Conservation (phyloP, 2,888 invertebrate genomes). For the Eristalinus sepulchralis region DNA sequence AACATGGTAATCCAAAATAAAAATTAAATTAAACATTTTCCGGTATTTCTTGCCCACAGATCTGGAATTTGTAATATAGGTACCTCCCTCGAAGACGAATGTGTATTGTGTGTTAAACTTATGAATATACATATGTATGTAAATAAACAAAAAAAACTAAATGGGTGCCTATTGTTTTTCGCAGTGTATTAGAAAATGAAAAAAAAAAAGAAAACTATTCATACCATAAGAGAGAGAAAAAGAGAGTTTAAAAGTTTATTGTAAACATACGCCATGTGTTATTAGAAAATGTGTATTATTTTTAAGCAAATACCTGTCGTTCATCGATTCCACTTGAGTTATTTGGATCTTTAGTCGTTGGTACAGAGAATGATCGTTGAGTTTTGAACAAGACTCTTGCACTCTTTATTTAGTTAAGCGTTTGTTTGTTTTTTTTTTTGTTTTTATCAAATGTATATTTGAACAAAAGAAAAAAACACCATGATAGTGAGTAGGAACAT, state of each 20-base stretch:
- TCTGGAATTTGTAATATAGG: too few species aligned
- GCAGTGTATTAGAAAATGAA: slow-evolving; percentile 1
- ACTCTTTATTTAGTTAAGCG: slow-evolving; percentile 80
- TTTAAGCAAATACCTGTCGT: slow-evolving; percentile 79
- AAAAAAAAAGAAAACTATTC: not conserved
- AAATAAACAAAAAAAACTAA: slow-evolving; percentile 1
- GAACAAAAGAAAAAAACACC: slow-evolving; percentile 11
- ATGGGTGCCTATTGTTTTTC: slow-evolving; percentile 4
- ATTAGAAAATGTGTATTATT: slow-evolving; percentile 23
- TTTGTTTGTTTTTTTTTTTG: slow-evolving; percentile 11
- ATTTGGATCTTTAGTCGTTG: slow-evolving; percentile 90
- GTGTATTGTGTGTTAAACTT: not conserved
- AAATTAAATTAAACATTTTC: too few species aligned
- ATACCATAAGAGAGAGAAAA: slow-evolving; percentile 11
- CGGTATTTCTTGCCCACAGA: too few species aligned
- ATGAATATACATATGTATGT: not conserved
- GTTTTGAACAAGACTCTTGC: slow-evolving; percentile 93
- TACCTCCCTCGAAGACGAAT: too few species aligned
- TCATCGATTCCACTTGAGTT: slow-evolving; percentile 80
- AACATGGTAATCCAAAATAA: too few species aligned
- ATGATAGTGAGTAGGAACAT: slow-evolving; percentile 43
- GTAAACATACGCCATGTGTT: slow-evolving; percentile 24
- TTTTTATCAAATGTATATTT: slow-evolving; percentile 51
- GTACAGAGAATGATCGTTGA: slow-evolving; percentile 95
- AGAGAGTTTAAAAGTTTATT: not conserved